These are phyloP conservation scores for Nebria brevicollis DNA, from an alignment of 2,888 invertebrate species.

Conservation along the genomic window DNA sequence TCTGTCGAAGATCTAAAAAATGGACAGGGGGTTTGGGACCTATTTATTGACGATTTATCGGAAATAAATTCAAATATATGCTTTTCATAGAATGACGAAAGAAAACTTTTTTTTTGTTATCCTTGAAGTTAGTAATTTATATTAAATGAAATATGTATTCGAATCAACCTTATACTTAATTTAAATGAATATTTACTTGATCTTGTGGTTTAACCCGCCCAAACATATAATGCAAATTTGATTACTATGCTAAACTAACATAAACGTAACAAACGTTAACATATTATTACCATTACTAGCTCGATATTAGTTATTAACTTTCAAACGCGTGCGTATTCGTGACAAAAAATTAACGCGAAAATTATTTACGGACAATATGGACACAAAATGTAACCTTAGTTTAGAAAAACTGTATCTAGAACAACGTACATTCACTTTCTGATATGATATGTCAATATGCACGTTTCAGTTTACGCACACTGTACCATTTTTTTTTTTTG, in stretches of 20 bases:
- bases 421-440: slow-evolving; percentile 36
- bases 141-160: no score
- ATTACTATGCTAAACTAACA: neutral
- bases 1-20: slow-evolving; percentile 76
- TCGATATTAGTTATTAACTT: slow-evolving; percentile 11
- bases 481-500: neutral
- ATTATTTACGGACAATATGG: neutral
- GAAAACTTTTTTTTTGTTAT: no score
- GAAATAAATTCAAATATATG: no score
- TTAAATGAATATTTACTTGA: no score
- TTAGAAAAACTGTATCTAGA: slow-evolving; percentile 35
- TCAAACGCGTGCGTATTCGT: slow-evolving; percentile 17
- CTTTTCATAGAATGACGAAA: no score
- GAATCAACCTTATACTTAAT: no score
- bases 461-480: neutral
- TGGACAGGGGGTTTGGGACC: neutral
- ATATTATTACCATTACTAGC: slow-evolving; percentile 3
- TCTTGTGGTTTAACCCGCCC: neutral
- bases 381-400: slow-evolving; percentile 28
- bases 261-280: neutral
- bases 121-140: no score
- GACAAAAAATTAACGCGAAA: slow-evolving; percentile 16
- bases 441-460: slow-evolving; percentile 23
- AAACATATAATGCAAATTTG: neutral
- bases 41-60: neutral